A percentile compares a stretch with the other conserved stretches of the same genome.
Conservation (phyloP, 2,797 vertebrate genomes). For the Trichosurus vulpecula region DNA sequence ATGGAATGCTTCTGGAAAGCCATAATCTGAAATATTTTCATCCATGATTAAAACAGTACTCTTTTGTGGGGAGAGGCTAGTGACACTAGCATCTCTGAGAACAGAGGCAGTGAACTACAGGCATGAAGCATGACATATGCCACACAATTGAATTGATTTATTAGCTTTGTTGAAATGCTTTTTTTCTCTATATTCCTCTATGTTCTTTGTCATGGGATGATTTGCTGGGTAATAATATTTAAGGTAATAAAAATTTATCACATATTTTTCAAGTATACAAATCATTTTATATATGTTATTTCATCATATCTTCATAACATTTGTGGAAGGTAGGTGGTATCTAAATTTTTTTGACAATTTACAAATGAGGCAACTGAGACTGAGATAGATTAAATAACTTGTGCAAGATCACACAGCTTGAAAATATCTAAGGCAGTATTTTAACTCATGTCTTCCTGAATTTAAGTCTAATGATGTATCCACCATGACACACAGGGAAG, state of each 20-base stretch:
- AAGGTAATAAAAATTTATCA: not conserved
- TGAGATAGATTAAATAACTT: not conserved
- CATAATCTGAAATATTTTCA: too few species aligned
- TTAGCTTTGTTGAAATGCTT: not conserved
- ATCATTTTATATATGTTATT: not conserved
- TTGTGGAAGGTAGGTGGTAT: not conserved
- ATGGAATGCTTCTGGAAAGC: too few species aligned
- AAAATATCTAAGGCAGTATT: not conserved
- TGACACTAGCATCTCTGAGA: too few species aligned
- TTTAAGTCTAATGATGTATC: not conserved
- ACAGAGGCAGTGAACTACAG: not conserved
- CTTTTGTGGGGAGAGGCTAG: too few species aligned
- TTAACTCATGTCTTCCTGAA: not conserved
- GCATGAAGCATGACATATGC: not conserved
- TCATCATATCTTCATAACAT: not conserved
- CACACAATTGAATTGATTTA: not conserved
- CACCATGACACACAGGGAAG: not conserved
- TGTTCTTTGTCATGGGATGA: not conserved
- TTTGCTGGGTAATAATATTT: not conserved
- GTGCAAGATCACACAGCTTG: not conserved
- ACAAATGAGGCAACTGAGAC: not conserved
- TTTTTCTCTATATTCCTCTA: not conserved
- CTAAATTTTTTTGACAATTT: not conserved
- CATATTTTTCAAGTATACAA: not conserved
- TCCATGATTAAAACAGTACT: too few species aligned